phyloP scores from a whole-genome alignment of 2,888 invertebrate genomes.

The Ctenicera cuprea region DNA sequence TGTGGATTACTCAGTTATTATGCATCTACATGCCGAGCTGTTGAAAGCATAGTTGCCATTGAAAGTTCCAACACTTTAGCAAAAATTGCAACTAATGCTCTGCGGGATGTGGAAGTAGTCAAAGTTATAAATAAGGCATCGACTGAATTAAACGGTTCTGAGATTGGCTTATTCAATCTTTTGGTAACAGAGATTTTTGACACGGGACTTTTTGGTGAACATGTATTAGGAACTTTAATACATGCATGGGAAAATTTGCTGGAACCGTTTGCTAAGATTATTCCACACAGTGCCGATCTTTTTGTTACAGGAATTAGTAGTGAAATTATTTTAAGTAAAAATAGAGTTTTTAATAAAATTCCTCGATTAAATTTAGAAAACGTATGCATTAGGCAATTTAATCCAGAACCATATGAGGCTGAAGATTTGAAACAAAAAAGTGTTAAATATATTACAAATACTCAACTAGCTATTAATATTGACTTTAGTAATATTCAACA shows the following conservation, averaged over 20 bases:
- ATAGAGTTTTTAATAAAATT: constrained; percentile 52
- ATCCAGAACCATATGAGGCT: constrained; percentile 80
- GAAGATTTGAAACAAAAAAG: constrained; percentile 78
- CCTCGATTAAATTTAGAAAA: constrained; percentile 64
- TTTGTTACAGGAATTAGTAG: constrained; percentile 80
- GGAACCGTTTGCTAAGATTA: constrained; percentile 72
- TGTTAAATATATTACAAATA: constrained; percentile 77
- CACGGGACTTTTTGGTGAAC: constrained; percentile 86
- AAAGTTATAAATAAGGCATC: constrained; percentile 78
- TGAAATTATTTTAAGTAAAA: constrained; percentile 63
- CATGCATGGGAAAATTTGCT: constrained; percentile 83
- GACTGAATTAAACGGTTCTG: constrained; percentile 70
- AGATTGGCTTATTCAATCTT: constrained; percentile 72
- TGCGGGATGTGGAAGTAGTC: constrained; percentile 73
- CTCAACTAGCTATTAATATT: constrained; percentile 75
- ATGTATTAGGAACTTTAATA: constrained; percentile 78
- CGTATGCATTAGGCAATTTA: constrained; percentile 66
- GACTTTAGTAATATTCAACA: constrained; percentile 78
- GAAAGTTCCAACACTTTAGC: constrained; percentile 81
- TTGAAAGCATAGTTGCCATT: constrained; percentile 78
- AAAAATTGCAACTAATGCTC: constrained; percentile 77
- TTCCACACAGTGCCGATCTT: constrained; percentile 79
- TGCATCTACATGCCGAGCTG: constrained; percentile 71
- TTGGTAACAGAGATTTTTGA: constrained; percentile 88
- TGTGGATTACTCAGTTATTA: constrained; percentile 85